Evolutionary conservation across 2,113 vertebrate species (phyloP), one percentile per base, ranked within the genome.

Genomic region (Anhinga anhinga): DNA sequence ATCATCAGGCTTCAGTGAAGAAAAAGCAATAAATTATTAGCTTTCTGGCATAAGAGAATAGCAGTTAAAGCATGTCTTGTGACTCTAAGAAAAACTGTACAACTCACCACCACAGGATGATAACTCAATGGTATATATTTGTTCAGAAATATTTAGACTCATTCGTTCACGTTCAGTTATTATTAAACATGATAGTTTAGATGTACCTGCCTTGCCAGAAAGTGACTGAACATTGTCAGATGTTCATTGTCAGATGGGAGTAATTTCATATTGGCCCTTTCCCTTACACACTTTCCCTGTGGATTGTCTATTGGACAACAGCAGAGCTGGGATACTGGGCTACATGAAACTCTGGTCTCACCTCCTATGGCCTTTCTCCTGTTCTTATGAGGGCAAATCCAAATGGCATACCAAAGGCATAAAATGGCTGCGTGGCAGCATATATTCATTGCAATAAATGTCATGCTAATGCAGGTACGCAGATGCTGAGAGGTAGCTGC

Each of bases 291-390:
- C 18, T 47, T 83, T 77, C 26, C 56, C 49, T 72, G 23, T 52
- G 56, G 47, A 53, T 2, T 76, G 10, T 36, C 53, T 53, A 4
- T 13, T 17, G 61, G 23, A 22, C 53, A 87, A n/a, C 23, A 80
- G 52, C 53, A 86, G 50, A 67, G n/a, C 9, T 0, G 0, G n/a
- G 34, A 52, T 3, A 3, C 22, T 42, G 49, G 26, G 17, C 26
- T 80, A 52, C 15, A 29, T 15, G 49, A 72, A 72, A n/a, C 18
- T 71, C 56, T 26, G 18, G 26, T n/a, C 49, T 61, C 50, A 27
- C 26, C 20, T 90, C 42, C 38, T 63, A 10, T 10, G n/a, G 61
- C 29, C 42, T 88, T 73, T 72, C 52, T 76, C 26, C 38, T 55
- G 13, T 29, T 82, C 62, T 47, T 26, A 50, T 11, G 22, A 72